Percentiles rank a stretch among this genome's conserved stretches.
phyloP scores from a whole-genome alignment of 1,140 invertebrate genomes.

The Daktulosphaira vitifoliae region DNA sequence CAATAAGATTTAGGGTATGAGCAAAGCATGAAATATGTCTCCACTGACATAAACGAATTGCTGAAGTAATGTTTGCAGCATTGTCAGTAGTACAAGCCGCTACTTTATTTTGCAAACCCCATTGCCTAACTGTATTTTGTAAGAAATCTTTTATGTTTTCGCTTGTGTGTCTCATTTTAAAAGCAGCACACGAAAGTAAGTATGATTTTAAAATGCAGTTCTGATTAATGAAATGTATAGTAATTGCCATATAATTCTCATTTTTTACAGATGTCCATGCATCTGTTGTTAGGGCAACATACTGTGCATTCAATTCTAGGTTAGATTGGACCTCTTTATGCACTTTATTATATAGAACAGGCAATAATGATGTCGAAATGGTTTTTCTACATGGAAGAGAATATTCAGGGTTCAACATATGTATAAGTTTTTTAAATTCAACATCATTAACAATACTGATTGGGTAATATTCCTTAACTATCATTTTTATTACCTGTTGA shows the following conservation, averaged over 20 bases:
- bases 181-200: conserved; percentile 36
- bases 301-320: conserved; percentile 1
- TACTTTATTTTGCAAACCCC: conserved; percentile 21
- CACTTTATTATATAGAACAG: conserved; percentile 36
- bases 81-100: conserved; percentile 26
- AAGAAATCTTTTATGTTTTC: conserved; percentile 11
- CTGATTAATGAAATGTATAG: conserved; percentile 38
- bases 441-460: conserved; percentile 39
- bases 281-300: conserved; percentile 38
- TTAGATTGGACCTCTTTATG: conserved; percentile 30
- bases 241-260: conserved; percentile 37
- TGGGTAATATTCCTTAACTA: conserved; percentile 39
- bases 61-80: conserved; percentile 36
- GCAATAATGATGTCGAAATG: conserved; percentile 37
- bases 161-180: conserved; percentile 33
- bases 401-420: conserved; percentile 38
- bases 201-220: conserved; percentile 34
- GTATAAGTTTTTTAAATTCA: conserved; percentile 38
- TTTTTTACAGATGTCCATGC: conserved; percentile 38
- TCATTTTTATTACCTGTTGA: conserved; percentile 38
- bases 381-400: conserved; percentile 39
- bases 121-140: background rate
- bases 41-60: conserved; percentile 29
- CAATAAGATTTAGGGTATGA: conserved; percentile 27
- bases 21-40: conserved; percentile 33